Base-by-base conservation (phyloP, 2,113 vertebrate species). In the Solea solea region DNA sequence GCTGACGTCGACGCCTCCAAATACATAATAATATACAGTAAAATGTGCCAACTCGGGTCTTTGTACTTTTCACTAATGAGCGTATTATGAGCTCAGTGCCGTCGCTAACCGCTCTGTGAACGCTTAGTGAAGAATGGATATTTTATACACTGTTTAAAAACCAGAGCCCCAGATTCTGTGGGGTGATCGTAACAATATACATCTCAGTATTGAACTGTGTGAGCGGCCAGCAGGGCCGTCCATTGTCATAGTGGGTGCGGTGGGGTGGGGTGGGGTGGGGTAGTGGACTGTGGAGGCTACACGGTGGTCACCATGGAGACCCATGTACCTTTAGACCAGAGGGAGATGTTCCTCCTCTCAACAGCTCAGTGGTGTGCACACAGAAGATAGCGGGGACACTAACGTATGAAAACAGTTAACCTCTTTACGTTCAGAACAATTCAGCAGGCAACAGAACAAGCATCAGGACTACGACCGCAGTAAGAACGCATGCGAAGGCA, bases 371-470 rank as follows among this genome's bases (percentile, higher is more conserved):
- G 74, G 68, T 68, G 82, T 73, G 72, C 76, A 89, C 76, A 89
- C 39, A 80, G 55, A 73, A 78, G 78, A 83, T 73, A 87, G 76
- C 72, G 60, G 67, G 74, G 89, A 87, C 80, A 86, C 74, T 41
- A 74, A 84, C 79, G 41, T 80, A 87, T 91, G 83, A 84, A 81
- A 85, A 89, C 82, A 54, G 67, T 81, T 82, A 49, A 85, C 70
- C 75, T 83, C 71, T 88, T 68, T 51, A 81, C 75, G 74, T 84
- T 69, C 65, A 81, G 79, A 90, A 94, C 85, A 90, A 81, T 88
- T 94, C 91, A 94, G 90, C 81, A 93, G 88, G 89, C 85, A 91
- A 93, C 92, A 79, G 88, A 93, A 93, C 81, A 86, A 90, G 83
- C 83, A 87, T 80, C 45, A 63, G 80, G 79, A 92, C 80, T 66